These are phyloP conservation scores for Drosophila guanche DNA, from an alignment of 1,140 invertebrate species.

Conservation along the genomic window DNA sequence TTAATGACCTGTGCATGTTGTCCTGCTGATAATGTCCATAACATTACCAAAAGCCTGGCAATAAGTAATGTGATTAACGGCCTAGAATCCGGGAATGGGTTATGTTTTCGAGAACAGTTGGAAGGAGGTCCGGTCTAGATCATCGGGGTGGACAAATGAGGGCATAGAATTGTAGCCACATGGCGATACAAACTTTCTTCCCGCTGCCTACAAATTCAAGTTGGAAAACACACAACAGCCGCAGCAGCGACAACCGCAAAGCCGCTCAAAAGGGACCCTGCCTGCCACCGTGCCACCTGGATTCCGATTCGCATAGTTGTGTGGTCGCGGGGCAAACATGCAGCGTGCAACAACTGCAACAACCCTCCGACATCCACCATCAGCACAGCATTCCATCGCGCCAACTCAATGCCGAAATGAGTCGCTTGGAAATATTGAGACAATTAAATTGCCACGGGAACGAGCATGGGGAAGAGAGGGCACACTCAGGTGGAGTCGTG, in stretches of 20 bases:
- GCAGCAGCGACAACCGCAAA: conserved; percentile 25
- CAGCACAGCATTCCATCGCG: not conserved
- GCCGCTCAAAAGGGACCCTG: conserved; percentile 34
- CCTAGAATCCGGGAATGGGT: not conserved
- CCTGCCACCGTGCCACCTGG: not conserved
- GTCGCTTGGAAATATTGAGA: conserved; percentile 44
- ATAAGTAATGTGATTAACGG: conserved; percentile 60
- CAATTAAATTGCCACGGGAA: conserved; percentile 52
- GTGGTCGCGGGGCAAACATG: conserved; percentile 28
- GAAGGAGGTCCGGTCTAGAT: not conserved
- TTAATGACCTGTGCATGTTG: conserved; percentile 25
- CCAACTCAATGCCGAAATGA: conserved; percentile 11
- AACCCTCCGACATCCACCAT: not conserved
- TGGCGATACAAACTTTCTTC: conserved; percentile 4
- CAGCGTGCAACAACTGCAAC: conserved; percentile 18
- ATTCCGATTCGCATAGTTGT: conserved; percentile 21
- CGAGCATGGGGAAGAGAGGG: too few relatives aligned
- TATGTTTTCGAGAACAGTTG: too few relatives aligned
- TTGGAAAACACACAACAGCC: conserved; percentile 10
- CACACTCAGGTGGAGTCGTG: too few relatives aligned
- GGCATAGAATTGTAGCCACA: not conserved
- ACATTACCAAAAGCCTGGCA: conserved; percentile 22
- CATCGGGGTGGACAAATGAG: not conserved
- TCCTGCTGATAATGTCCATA: conserved; percentile 48
- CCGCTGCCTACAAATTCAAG: conserved; percentile 19